A percentile compares a stretch with the other conserved stretches of the same genome.
phyloP scores from a whole-genome alignment of 1,140 invertebrate genomes.

The Pygmarrhopalites habei region DNA sequence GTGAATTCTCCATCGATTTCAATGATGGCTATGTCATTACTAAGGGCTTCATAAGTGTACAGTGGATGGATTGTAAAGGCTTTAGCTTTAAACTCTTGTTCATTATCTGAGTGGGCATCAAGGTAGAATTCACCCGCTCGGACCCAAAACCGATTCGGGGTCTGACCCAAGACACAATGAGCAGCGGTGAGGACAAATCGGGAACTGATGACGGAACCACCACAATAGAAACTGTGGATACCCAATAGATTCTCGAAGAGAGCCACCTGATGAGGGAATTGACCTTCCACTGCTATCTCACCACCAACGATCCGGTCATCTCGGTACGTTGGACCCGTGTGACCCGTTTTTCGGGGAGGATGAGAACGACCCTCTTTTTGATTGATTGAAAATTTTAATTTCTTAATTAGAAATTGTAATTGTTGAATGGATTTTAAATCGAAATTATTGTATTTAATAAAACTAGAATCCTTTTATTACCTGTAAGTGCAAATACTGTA shows the following conservation, averaged over 20 bases:
- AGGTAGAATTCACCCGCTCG: neutral
- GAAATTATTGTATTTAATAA: too few species aligned
- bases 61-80: neutral
- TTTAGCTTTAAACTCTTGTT: slow-evolving; percentile 1
- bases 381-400: too few species aligned
- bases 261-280: slow-evolving; percentile 8
- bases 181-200: slow-evolving; percentile 52
- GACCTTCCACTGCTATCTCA: neutral
- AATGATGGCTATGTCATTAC: slow-evolving; percentile 10
- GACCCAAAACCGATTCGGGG: neutral
- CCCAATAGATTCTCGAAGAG: neutral
- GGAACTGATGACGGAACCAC: slow-evolving; percentile 51
- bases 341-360: too few species aligned
- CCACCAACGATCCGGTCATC: too few species aligned
- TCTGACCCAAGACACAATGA: slow-evolving; percentile 47
- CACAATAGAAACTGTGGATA: slow-evolving; percentile 43
- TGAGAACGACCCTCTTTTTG: too few species aligned
- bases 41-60: neutral
- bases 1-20: neutral
- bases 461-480: too few species aligned
- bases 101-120: neutral
- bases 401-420: too few species aligned
- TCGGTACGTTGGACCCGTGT: too few species aligned
- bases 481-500: too few species aligned
- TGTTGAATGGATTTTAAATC: too few species aligned